Base-by-base conservation (phyloP, 2,888 invertebrate species). In the Mycalesis mineus region DNA sequence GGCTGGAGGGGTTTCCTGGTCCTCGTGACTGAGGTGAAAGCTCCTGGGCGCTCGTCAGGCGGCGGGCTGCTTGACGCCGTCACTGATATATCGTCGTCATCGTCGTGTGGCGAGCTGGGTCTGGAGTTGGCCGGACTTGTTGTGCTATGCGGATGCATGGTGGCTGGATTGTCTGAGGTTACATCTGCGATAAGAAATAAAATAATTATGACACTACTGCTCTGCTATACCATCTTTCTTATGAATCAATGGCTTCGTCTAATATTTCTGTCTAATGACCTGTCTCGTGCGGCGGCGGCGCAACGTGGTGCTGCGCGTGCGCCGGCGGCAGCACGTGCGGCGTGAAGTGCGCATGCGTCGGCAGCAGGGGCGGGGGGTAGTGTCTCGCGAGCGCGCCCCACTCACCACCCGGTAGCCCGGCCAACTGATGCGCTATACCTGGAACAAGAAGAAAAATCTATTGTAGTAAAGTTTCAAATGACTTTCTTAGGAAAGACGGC, bases 341-440 rank as follows among this genome's bases (percentile, higher is more conserved):
- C 66, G 90, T 92, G 84, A 90, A 92, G 72, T 91, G 92, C 54
- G 91, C 77, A 72, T 91, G 84, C 64, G 92, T 68, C 58, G 91
- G 86, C 77, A 92, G 69, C 58, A 90, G 77, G 2, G 75, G 88
- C 8, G 91, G 87, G 0, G 91, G 86, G 64, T 89, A 89, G 68
- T 92, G 91, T 82, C 94, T 92, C 47, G 94, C 94, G 11, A 92
- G 80, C 0, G 93, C 92, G 17, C 93, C 92, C 83, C 92, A 93
- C 65, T 92, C 88, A 8, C 91, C 90, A 0, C 92, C 92, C 8
- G 94, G 94, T 65, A 94, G 84, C 2, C 94, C 94, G 7, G 94
- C 93, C 63, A 94, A 74, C 76, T 94, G 95, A 72, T 95, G 95
- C 0, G 94, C 94, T 71, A 95, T 93, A 65, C 95, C 95, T 95